These are phyloP conservation scores for Rhinoptilus africanus DNA, from an alignment of 2,113 vertebrate species.

Conservation along the genomic window DNA sequence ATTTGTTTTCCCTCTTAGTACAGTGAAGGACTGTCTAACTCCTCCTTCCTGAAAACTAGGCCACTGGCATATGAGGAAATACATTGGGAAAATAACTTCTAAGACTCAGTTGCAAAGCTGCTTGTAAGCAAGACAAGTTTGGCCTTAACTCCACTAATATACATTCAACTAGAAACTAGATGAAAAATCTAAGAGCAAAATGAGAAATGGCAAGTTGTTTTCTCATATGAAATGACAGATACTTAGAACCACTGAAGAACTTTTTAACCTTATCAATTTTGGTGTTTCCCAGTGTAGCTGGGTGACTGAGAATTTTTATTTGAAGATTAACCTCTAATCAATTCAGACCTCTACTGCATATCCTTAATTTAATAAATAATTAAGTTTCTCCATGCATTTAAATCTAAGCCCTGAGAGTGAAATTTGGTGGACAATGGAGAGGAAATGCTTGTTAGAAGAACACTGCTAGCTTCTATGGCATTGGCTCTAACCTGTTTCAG, in stretches of 20 bases:
- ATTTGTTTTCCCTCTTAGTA: neutral
- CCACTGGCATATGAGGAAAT: neutral
- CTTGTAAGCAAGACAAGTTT: rapidly evolving
- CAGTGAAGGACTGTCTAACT: neutral
- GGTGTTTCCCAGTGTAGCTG: neutral
- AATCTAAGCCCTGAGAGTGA: neutral
- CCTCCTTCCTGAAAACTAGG: neutral
- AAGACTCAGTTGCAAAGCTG: neutral
- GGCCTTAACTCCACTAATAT: neutral
- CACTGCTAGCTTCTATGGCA: neutral
- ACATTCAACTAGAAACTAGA: neutral
- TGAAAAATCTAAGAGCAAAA: neutral
- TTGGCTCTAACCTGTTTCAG: neutral
- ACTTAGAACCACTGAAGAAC: neutral
- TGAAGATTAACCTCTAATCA: neutral
- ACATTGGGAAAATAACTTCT: rapidly evolving
- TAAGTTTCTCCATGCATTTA: neutral
- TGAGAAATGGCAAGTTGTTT: neutral
- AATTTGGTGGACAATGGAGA: neutral
- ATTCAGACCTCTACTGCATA: neutral
- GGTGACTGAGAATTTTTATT: neutral
- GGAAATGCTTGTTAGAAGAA: neutral
- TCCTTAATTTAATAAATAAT: neutral
- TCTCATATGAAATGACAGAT: neutral
- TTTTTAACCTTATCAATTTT: neutral